Percentiles rank a stretch among this genome's conserved stretches.
Conservation (phyloP, 1,140 invertebrate species). For the Drosophila parvula region DNA sequence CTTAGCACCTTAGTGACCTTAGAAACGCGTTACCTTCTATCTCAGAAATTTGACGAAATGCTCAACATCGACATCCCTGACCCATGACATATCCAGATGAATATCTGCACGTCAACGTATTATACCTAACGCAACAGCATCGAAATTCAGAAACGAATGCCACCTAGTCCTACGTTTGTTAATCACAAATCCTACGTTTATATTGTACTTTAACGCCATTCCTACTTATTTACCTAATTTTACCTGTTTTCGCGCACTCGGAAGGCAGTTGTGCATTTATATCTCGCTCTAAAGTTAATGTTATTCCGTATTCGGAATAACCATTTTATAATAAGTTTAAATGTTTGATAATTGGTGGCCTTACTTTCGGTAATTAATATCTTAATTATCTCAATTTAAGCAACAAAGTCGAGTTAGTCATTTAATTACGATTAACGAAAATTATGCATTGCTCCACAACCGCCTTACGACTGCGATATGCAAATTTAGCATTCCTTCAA, state of each 20-base stretch:
- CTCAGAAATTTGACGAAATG: constrained; percentile 49
- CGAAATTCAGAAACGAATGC: constrained; percentile 33
- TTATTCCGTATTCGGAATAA: neutral
- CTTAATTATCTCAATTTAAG: neutral
- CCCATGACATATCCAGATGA: constrained; percentile 59
- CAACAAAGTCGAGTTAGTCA: fast-evolving
- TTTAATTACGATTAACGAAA: neutral
- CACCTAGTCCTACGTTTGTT: constrained; percentile 63
- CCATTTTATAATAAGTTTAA: neutral
- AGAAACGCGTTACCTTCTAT: constrained; percentile 76
- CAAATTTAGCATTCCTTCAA: neutral
- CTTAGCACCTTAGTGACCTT: constrained; percentile 81
- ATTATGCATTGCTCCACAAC: neutral
- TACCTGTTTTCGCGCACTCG: constrained; percentile 59
- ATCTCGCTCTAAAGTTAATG: neutral
- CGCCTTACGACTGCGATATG: neutral
- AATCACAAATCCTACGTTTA: constrained; percentile 35
- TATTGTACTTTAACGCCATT: constrained; percentile 60
- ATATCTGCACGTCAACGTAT: constrained; percentile 55
- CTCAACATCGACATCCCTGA: constrained; percentile 59
- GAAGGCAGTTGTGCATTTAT: constrained; percentile 1
- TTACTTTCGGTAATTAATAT: neutral
- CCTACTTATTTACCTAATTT: constrained; percentile 59
- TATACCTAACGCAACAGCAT: constrained; percentile 62
- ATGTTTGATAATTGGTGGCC: neutral